phyloP scores from a whole-genome alignment of 2,113 vertebrate species.

The Epinephelus cyanopodus region DNA sequence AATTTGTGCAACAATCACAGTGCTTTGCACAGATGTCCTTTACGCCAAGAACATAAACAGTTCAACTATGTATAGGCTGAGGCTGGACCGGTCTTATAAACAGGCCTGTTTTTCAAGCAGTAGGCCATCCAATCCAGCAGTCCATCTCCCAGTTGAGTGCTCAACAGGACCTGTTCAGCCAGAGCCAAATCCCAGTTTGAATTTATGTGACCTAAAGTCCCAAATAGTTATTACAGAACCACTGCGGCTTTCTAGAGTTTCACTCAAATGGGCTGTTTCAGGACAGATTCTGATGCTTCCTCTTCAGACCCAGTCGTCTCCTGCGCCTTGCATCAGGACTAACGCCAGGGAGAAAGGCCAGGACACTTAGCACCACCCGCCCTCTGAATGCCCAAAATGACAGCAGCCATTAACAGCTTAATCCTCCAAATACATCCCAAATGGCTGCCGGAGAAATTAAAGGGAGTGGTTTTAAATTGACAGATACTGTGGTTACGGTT shows the following conservation, averaged over 20 bases:
- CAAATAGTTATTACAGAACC: slow-evolving; percentile 69
- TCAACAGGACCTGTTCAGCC: slow-evolving; percentile 31
- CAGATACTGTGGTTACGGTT: slow-evolving; percentile 23
- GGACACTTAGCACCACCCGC: slow-evolving; percentile 32
- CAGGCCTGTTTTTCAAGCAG: slow-evolving; percentile 25
- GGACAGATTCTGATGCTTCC: slow-evolving; percentile 39
- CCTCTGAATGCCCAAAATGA: slow-evolving; percentile 46
- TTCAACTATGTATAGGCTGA: slow-evolving; percentile 33
- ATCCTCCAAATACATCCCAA: slow-evolving; percentile 33
- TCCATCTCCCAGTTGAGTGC: not conserved
- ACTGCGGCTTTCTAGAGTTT: slow-evolving; percentile 59
- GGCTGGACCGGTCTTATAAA: slow-evolving; percentile 22
- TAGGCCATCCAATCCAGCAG: slow-evolving; percentile 21
- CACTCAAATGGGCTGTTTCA: slow-evolving; percentile 43
- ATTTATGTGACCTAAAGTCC: slow-evolving; percentile 50
- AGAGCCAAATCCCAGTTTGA: slow-evolving; percentile 44
- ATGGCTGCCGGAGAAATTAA: not conserved
- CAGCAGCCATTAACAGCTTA: slow-evolving; percentile 36
- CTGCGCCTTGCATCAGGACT: slow-evolving; percentile 25
- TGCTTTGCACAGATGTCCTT: slow-evolving; percentile 15
- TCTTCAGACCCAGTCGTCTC: not conserved
- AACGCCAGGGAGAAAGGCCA: slow-evolving; percentile 39
- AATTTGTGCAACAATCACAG: slow-evolving; percentile 12
- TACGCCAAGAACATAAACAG: slow-evolving; percentile 36
- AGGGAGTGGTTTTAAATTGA: slow-evolving; percentile 13